Conservation (phyloP, 2,888 invertebrate genomes). For the Metellina segmentata region DNA sequence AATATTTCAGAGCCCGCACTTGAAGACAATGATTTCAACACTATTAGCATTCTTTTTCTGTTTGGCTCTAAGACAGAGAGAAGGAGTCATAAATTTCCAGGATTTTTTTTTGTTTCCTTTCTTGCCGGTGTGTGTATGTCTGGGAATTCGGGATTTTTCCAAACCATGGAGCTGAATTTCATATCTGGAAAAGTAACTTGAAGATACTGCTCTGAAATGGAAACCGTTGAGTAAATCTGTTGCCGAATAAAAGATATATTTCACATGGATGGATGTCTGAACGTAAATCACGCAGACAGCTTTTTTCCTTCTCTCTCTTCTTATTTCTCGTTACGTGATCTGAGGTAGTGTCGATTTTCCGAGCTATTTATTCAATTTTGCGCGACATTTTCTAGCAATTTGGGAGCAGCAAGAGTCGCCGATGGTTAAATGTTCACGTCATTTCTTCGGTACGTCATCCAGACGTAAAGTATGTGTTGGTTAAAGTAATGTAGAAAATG, state of each 20-base stretch:
- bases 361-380: slow-evolving; percentile 29
- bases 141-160: slow-evolving; percentile 48
- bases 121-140: neutral
- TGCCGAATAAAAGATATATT: slow-evolving; percentile 43
- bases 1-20: slow-evolving; percentile 57
- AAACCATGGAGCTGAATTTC: slow-evolving; percentile 57
- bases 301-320: neutral
- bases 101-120: slow-evolving; percentile 14
- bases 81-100: slow-evolving; percentile 58
- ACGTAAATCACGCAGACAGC: slow-evolving; percentile 44
- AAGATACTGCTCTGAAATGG: slow-evolving; percentile 32
- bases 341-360: slow-evolving; percentile 32
- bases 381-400: neutral
- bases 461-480: neutral
- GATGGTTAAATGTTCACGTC: neutral
- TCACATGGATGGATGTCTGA: slow-evolving; percentile 10
- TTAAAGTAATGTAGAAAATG: neutral
- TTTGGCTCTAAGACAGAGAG: slow-evolving; percentile 38
- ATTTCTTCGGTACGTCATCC: neutral
- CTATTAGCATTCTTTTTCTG: slow-evolving; percentile 71
- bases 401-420: neutral
- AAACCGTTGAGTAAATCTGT: slow-evolving; percentile 31
- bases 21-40: slow-evolving; percentile 72
- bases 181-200: slow-evolving; percentile 33
- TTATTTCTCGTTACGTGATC: slow-evolving; percentile 11